These are phyloP conservation scores for Halcyon leucocephala DNA, from an alignment of 2,797 vertebrate species.

Conservation along the genomic window DNA sequence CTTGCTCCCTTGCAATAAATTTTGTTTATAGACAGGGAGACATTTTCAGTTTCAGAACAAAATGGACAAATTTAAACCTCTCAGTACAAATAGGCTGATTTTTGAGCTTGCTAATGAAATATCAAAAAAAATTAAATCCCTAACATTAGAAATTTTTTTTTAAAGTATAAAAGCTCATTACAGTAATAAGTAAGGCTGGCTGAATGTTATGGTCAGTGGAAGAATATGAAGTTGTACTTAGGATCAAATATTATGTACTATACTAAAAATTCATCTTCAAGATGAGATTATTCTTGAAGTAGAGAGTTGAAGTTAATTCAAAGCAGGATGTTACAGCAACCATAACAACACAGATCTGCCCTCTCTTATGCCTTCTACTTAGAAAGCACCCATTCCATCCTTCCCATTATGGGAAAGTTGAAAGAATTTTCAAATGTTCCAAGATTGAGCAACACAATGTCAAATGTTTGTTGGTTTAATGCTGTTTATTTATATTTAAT, in stretches of 20 bases:
- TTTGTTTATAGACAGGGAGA: background rate
- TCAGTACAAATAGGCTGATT: background rate
- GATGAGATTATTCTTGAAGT: background rate
- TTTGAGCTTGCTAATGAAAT: background rate
- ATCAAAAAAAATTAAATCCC: background rate
- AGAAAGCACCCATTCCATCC: background rate
- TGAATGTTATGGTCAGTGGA: background rate
- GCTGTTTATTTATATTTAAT: constrained; percentile 1
- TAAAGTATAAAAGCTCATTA: background rate
- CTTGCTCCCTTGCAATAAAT: background rate
- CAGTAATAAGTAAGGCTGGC: background rate
- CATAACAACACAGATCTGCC: background rate
- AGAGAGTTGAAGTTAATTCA: background rate
- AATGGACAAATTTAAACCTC: background rate
- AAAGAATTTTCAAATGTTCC: background rate
- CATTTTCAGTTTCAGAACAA: background rate
- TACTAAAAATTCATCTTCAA: background rate
- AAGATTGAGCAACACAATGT: background rate
- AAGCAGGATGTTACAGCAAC: background rate
- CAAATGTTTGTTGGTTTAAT: background rate
- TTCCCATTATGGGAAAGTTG: background rate
- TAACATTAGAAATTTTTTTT: background rate
- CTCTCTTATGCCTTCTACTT: background rate
- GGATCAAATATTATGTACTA: background rate
- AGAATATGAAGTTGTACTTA: background rate